These are phyloP conservation scores for Parotocinclus haroldoi DNA, from an alignment of 2,797 vertebrate species.

Conservation along the genomic window DNA sequence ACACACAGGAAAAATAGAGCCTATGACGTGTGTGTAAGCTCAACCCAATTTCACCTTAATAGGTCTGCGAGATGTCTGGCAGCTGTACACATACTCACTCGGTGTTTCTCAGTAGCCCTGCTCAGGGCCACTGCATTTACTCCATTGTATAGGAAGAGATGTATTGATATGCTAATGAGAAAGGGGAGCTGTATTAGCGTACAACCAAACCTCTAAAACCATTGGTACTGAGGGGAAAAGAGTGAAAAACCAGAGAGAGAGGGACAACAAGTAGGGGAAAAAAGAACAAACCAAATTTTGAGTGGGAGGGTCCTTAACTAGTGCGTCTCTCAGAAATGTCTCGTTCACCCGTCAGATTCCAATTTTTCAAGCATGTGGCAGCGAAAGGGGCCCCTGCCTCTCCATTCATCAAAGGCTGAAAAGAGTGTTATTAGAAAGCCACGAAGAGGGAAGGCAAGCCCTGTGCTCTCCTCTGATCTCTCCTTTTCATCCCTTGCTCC, in stretches of 20 bases:
- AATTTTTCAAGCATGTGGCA: constrained; percentile 49
- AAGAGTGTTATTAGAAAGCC: constrained; percentile 54
- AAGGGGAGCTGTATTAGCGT: constrained; percentile 44
- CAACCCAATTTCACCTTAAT: constrained; percentile 50
- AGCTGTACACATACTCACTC: constrained; percentile 40
- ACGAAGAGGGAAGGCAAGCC: constrained; percentile 52
- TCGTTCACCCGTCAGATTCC: constrained; percentile 64
- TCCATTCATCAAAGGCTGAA: constrained; percentile 56
- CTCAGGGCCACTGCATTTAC: constrained; percentile 46
- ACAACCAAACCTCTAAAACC: constrained; percentile 48
- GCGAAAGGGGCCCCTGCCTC: constrained; percentile 53
- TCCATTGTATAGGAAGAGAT: constrained; percentile 43
- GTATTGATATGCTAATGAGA: constrained; percentile 55
- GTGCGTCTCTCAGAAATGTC: constrained; percentile 65
- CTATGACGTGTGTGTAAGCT: constrained; percentile 40
- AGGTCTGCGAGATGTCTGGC: constrained; percentile 49
- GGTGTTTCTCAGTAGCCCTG: constrained; percentile 41
- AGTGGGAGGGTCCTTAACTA: constrained; percentile 57
- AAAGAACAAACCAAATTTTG: constrained; percentile 53
- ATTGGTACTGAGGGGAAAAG: constrained; percentile 43
- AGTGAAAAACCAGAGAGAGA: constrained; percentile 41
- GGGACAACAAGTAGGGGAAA: constrained; percentile 19
- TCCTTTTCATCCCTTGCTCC: constrained; percentile 51
- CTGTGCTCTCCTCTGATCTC: constrained; percentile 49
- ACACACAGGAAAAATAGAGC: constrained; percentile 40